Evolutionary conservation across 2,888 invertebrate genomes (phyloP).

Genomic region (Teleiodes luculella): DNA sequence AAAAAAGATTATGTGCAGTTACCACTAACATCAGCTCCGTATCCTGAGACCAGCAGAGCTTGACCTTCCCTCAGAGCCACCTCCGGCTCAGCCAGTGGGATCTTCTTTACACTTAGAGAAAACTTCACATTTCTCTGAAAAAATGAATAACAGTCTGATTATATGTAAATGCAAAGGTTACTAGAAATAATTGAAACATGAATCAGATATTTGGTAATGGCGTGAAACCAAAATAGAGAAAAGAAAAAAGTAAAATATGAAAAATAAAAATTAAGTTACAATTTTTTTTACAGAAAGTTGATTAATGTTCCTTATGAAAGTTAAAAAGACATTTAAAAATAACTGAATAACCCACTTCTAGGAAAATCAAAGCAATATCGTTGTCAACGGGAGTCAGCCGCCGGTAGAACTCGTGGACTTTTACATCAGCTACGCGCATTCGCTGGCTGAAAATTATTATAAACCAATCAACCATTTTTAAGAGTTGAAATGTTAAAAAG

Average conservation of each 20-base stretch:
- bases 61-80: slow-evolving; percentile 32
- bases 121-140: slow-evolving; percentile 44
- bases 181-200: no score
- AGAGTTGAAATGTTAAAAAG: no score
- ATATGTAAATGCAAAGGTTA: no score
- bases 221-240: no score
- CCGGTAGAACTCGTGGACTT: slow-evolving; percentile 58
- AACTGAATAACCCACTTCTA: slow-evolving; percentile 36
- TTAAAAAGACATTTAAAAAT: neutral
- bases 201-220: no score
- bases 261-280: no score
- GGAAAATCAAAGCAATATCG: slow-evolving; percentile 55
- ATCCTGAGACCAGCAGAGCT: slow-evolving; percentile 45
- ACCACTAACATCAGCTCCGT: slow-evolving; percentile 46
- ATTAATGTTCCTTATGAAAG: no score
- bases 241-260: no score
- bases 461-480: no score
- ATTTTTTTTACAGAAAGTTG: no score
- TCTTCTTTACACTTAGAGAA: slow-evolving; percentile 39
- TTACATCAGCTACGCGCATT: slow-evolving; percentile 45
- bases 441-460: slow-evolving; percentile 58
- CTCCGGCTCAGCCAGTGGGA: slow-evolving; percentile 40
- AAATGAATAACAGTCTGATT: neutral
- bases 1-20: no score
- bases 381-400: slow-evolving; percentile 46